These are phyloP conservation scores for Marasmarcha lunaedactyla DNA, from an alignment of 2,888 invertebrate genomes.

Conservation along the genomic window DNA sequence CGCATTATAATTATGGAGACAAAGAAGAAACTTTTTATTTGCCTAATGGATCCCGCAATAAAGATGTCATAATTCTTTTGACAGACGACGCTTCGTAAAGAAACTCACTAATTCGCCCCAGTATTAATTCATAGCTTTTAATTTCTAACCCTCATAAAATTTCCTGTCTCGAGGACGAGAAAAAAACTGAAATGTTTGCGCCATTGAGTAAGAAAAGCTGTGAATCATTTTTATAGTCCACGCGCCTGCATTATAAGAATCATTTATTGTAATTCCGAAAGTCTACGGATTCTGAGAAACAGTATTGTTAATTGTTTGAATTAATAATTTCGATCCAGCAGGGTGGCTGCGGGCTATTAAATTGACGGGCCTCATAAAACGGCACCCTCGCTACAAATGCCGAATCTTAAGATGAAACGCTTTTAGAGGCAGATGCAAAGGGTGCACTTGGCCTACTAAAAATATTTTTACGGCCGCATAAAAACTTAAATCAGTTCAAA, in stretches of 20 bases:
- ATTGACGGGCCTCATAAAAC: conserved; percentile 34
- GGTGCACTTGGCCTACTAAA: neutral
- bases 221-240: conserved; percentile 3
- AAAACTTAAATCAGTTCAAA: no score
- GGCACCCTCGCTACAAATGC: conserved; percentile 8
- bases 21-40: conserved; percentile 13
- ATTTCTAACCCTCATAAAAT: conserved; percentile 27
- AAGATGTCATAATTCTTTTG: conserved; percentile 43
- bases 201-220: neutral
- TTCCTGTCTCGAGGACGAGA: conserved; percentile 7
- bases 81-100: conserved; percentile 37
- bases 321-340: conserved; percentile 41
- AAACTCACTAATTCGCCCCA: conserved; percentile 29
- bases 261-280: conserved; percentile 18
- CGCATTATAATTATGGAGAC: neutral
- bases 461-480: neutral
- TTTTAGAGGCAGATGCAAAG: conserved; percentile 1
- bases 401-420: conserved; percentile 1
- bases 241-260: conserved; percentile 11
- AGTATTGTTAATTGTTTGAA: conserved; percentile 43
- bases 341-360: conserved; percentile 27
- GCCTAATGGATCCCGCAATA: conserved; percentile 36
- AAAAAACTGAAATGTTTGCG: conserved; percentile 2
- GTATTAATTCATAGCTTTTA: conserved; percentile 31
- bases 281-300: conserved; percentile 23